A percentile compares a stretch with the other conserved stretches of the same genome.
Evolutionary conservation across 2,113 vertebrate genomes (phyloP).

Genomic region (Arizona elegans): DNA sequence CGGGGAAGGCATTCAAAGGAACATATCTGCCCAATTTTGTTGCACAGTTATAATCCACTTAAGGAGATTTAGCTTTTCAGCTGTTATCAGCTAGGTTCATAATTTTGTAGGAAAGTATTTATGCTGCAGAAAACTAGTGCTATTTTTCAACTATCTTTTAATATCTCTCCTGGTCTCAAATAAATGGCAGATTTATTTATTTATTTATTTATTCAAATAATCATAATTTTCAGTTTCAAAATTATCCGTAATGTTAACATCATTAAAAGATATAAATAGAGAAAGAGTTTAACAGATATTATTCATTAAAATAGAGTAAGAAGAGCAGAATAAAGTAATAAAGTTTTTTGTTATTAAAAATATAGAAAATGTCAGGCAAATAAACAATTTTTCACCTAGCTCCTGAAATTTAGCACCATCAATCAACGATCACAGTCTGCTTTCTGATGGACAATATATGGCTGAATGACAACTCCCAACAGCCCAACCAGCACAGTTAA

Average conservation of each 20-base stretch:
- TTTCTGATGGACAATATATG: background rate
- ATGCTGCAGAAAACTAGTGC: background rate
- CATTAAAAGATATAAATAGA: background rate
- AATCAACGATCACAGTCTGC: background rate
- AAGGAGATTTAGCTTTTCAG: background rate
- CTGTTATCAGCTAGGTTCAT: background rate
- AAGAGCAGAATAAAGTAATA: background rate
- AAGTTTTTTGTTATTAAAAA: background rate
- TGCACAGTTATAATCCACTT: background rate
- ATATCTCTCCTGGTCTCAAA: background rate
- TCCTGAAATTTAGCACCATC: background rate
- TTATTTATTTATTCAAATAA: background rate
- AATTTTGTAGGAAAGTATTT: background rate
- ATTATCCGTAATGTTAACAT: background rate
- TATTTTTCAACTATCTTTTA: background rate
- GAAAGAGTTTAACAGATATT: background rate
- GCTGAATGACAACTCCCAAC: background rate
- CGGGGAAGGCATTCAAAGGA: background rate
- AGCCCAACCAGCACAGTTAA: background rate
- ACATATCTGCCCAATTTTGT: background rate
- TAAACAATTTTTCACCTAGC: background rate
- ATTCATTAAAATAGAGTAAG: background rate
- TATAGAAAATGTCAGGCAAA: background rate
- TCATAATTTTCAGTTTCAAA: background rate
- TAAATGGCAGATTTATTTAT: background rate